Base-by-base conservation (phyloP, 1,140 invertebrate species). In the Ceratina australensis region DNA sequence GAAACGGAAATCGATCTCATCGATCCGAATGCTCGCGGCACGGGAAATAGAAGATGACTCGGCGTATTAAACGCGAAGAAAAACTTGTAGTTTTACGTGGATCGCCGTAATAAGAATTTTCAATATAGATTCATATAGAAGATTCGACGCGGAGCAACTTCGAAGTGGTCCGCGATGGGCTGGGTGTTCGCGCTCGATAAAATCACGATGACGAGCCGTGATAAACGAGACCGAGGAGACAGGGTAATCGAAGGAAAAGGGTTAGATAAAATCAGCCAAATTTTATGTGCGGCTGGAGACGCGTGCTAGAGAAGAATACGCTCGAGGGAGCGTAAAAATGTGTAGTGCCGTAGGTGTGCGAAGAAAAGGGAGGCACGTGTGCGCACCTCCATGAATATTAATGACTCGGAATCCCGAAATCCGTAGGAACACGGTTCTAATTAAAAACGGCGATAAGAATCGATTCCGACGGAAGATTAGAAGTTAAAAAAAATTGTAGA, bases 251-350 rank as follows among this genome's bases (percentile, higher is more conserved):
- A 68, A 82, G 28, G 42, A 52, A 63, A 74, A 24, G 71, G 72
- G 42, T 16, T 26, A 82, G 84, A 86, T 86, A 86, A 82, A 59
- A 86, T 86, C 84, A 72, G 71, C 73, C 83, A 65, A 86, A 86
- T 86, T 86, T 85, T 83, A 85, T 65, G 84, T 75, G 47, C 83
- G 72, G 75, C 42, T 76, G 80, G 52, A 78, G 78, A 78, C 80
- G 80, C 84, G 84, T 86, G 84, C 78, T 66, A 68, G 57, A 77
- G 52, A 61, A 64, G 50, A 71, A 81, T 33, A 61, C 76, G 26
- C 80, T 61, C 68, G 22, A 15, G 83, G 60, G 50, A 84, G 56
- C 72, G 68, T 83, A 68, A 84, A 84, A 78, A 83, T 71, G 78
- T 67, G 64, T 71, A 60, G 56, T 57, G 57, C 26, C n/a, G 24